phyloP scores from a whole-genome alignment of 2,888 invertebrate species.

The Athrips mouffetella region DNA sequence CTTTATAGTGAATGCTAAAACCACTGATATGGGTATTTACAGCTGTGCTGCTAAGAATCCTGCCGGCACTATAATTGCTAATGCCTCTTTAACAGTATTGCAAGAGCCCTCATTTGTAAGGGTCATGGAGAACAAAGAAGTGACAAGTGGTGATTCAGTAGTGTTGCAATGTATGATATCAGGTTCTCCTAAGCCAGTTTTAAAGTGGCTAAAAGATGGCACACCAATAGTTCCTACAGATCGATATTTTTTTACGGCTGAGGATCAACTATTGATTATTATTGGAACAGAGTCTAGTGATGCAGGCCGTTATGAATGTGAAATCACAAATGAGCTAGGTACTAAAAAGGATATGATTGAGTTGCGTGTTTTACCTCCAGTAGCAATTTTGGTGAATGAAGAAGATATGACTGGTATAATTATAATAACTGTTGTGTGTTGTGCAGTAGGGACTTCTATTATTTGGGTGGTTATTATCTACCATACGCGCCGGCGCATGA shows the following conservation, averaged over 20 bases:
- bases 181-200: slow-evolving; percentile 89
- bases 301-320: slow-evolving; percentile 93
- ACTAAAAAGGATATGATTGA: slow-evolving; percentile 84
- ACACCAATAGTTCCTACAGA: slow-evolving; percentile 84
- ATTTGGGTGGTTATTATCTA: slow-evolving; percentile 96
- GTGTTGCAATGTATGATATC: slow-evolving; percentile 93
- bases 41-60: slow-evolving; percentile 95
- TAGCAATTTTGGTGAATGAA: slow-evolving; percentile 78
- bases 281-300: slow-evolving; percentile 87
- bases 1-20: slow-evolving; percentile 94
- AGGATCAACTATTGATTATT: slow-evolving; percentile 92
- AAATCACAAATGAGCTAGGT: slow-evolving; percentile 91
- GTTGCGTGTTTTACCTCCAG: slow-evolving; percentile 82
- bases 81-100: slow-evolving; percentile 90
- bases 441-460: slow-evolving; percentile 93
- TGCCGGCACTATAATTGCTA: slow-evolving; percentile 91
- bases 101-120: slow-evolving; percentile 93
- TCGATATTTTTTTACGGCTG: slow-evolving; percentile 91
- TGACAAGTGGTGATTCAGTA: slow-evolving; percentile 88
- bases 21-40: slow-evolving; percentile 93
- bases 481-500: slow-evolving; percentile 85
- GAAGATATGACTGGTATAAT: slow-evolving; percentile 92
- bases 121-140: slow-evolving; percentile 91
- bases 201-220: slow-evolving; percentile 93
- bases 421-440: slow-evolving; percentile 92